Evolutionary conservation across 2,888 invertebrate species (phyloP), one percentile per base, ranked within the genome.

Genomic region (Drosophila cognata): DNA sequence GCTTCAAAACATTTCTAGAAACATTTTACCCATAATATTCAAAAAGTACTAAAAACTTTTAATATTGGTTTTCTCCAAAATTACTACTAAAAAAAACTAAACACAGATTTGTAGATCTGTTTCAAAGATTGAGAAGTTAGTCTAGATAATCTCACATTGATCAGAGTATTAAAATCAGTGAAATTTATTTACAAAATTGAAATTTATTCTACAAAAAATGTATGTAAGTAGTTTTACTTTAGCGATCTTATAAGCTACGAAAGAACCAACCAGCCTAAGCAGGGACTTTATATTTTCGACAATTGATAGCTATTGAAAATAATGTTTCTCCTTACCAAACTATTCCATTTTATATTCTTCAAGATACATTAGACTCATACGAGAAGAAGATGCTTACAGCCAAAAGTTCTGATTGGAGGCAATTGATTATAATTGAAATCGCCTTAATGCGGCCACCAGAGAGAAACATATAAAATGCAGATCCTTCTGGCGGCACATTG

Each of bases 371-470:
- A 21, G 8, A 41, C 6, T 16, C 10, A 8, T 6, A 7, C 4
- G 21, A 16, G 16, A n/a, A 13, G n/a, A n/a, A 33, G 4, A 56
- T 61, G 65, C 38, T 55, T 46, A 16, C 11, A 36, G 31, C 18
- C 16, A 13, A 58, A 67, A 76, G 63, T 52, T 71, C 73, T 79
- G 77, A 77, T 88, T 74, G 80, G 35, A 78, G 79, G 69, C 90
- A 81, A 86, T 86, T 90, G 91, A 89, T 79, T 87, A 79, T 89
- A 90, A 90, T 90, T 90, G 91, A 79, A 85, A 86, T 74, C 56
- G 71, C 62, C 74, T 77, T 82, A 76, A 86, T 83, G 64, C 69
- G 65, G 65, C 71, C 71, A 71, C 64, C 74, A 67, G 83, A 71
- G 77, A 69, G 48, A 57, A 16, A 61, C 31, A 68, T 62, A 63